Evolutionary conservation across 2,113 vertebrate genomes (phyloP).

Genomic region (Ceyx cyanopectus): DNA sequence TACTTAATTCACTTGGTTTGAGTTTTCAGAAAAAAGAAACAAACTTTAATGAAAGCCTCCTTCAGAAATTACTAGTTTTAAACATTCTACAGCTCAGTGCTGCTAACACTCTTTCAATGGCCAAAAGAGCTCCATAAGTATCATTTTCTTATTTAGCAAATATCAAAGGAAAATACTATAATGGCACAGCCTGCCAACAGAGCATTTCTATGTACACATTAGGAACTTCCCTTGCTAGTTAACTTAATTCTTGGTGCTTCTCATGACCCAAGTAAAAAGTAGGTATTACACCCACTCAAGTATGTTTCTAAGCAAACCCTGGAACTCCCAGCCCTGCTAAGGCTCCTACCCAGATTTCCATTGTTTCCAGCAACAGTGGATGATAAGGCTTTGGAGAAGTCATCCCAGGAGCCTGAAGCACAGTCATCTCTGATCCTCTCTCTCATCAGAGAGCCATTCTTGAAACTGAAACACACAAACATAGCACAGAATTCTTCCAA

Average conservation of each 20-base stretch:
- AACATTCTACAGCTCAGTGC: neutral
- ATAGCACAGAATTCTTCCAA: neutral
- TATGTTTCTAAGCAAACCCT: neutral
- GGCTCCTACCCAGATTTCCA: constrained; percentile 86
- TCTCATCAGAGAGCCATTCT: constrained; percentile 94
- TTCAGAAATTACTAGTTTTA: neutral
- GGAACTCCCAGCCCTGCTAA: neutral
- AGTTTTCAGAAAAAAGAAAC: neutral
- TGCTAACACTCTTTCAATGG: neutral
- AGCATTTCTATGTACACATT: neutral
- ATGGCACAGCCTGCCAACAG: neutral
- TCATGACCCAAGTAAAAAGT: neutral
- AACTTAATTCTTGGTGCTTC: neutral
- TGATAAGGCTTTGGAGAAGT: constrained; percentile 83
- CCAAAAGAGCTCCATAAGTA: neutral
- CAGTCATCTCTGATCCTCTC: constrained; percentile 87
- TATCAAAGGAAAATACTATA: neutral
- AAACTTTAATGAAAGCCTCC: neutral
- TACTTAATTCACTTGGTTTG: neutral
- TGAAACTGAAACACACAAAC: constrained; percentile 85
- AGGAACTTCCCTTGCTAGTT: neutral
- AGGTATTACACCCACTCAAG: neutral
- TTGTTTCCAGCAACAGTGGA: constrained; percentile 86
- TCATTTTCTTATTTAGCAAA: neutral
- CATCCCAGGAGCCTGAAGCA: constrained; percentile 88